Conservation (phyloP, 2,888 invertebrate genomes). For the Orchesella flavescens region DNA sequence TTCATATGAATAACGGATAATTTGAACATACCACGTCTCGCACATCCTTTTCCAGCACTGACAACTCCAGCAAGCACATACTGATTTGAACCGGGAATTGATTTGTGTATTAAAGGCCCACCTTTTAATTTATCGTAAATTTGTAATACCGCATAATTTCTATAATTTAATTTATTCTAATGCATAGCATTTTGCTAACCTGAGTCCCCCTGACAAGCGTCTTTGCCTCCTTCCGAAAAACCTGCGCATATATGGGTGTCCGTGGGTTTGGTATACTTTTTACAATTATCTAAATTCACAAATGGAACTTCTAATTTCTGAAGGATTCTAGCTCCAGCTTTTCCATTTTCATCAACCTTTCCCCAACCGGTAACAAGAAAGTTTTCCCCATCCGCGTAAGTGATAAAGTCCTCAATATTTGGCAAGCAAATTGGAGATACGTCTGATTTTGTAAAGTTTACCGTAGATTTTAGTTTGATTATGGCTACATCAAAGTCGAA, state of each 20-base stretch:
- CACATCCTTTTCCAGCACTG: slow-evolving; percentile 45
- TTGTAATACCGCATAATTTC: too few relatives aligned
- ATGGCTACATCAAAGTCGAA: too few relatives aligned
- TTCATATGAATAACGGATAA: too few relatives aligned
- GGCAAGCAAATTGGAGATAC: too few relatives aligned
- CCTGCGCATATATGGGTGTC: slow-evolving; percentile 47
- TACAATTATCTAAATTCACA: slow-evolving; percentile 2
- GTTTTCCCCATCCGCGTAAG: neutral
- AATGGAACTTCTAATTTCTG: slow-evolving; percentile 39
- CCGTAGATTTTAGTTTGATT: too few relatives aligned
- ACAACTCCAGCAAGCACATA: slow-evolving; percentile 47
- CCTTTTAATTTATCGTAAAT: neutral
- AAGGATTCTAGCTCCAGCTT: slow-evolving; percentile 18
- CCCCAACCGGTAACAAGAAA: slow-evolving; percentile 46
- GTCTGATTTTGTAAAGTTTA: too few relatives aligned
- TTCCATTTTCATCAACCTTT: neutral
- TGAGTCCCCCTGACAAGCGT: slow-evolving; percentile 15
- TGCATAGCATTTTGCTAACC: too few relatives aligned
- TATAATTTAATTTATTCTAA: too few relatives aligned
- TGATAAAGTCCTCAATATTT: too few relatives aligned
- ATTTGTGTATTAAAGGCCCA: slow-evolving; percentile 35
- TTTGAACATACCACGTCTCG: slow-evolving; percentile 7
- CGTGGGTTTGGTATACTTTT: neutral
- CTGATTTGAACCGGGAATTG: neutral
- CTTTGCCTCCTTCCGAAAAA: slow-evolving; percentile 27